A percentile compares a stretch with the other conserved stretches of the same genome.
Conservation (phyloP, 1,140 invertebrate species). For the Coenobita brevimanus region DNA sequence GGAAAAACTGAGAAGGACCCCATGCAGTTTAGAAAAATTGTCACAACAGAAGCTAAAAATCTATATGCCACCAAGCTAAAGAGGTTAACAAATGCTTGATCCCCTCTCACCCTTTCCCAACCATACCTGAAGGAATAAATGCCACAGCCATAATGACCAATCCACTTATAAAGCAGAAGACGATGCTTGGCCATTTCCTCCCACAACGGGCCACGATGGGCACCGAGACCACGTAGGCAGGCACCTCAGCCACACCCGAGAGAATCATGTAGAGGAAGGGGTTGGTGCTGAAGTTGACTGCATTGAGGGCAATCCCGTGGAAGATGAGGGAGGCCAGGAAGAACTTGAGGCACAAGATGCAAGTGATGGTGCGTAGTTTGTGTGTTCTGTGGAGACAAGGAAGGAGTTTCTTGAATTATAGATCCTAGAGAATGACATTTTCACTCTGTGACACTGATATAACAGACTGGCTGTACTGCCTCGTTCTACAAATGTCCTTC, state of each 20-base stretch:
- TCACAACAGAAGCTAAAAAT: no score
- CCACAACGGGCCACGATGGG: conserved; percentile 39
- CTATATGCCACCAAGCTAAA: no score
- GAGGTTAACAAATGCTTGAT: no score
- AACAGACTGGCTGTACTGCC: no score
- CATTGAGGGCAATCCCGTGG: conserved; percentile 84
- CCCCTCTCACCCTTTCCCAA: no score
- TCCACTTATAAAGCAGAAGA: conserved; percentile 32
- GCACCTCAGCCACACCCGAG: conserved; percentile 23
- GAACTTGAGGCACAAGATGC: conserved; percentile 86
- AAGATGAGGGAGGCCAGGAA: conserved; percentile 78
- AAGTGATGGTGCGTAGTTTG: conserved; percentile 81
- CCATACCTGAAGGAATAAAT: conserved; percentile 31
- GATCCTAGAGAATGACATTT: no score
- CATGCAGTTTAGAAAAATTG: no score
- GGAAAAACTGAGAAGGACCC: no score
- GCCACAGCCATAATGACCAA: conserved; percentile 28
- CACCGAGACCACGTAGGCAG: conserved; percentile 27
- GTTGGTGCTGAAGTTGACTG: conserved; percentile 44
- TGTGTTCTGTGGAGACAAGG: conserved; percentile 78
- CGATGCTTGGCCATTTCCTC: conserved; percentile 22
- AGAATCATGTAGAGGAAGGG: conserved; percentile 47
- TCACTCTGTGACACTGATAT: no score
- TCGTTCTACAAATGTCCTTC: no score
- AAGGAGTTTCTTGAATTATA: no score